These are phyloP conservation scores for Drosophila seguyi DNA, from an alignment of 1,140 invertebrate species.

Conservation along the genomic window DNA sequence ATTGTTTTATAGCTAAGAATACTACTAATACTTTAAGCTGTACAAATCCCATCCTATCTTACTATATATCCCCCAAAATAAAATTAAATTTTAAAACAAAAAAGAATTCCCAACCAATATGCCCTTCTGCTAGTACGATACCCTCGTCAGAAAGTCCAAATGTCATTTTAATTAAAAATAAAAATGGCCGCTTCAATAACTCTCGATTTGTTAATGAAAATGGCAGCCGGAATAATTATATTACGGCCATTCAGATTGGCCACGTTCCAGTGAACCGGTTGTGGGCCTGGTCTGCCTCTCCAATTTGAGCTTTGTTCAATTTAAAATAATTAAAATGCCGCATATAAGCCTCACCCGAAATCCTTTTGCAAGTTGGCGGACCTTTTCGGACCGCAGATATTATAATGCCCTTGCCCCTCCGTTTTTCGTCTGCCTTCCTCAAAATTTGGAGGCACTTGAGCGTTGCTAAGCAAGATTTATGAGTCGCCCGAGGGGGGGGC, in stretches of 20 bases:
- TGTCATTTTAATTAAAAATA: conserved; percentile 51
- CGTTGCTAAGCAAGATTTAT: conserved; percentile 79
- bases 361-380: conserved; percentile 31
- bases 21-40: not conserved
- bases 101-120: not conserved
- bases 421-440: not conserved
- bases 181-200: conserved; percentile 32
- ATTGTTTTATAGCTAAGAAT: no score
- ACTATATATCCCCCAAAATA: not conserved
- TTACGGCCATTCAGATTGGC: conserved; percentile 36
- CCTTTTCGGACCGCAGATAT: conserved; percentile 64
- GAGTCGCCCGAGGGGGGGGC: conserved; percentile 49
- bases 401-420: conserved; percentile 42
- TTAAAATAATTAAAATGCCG: conserved; percentile 76
- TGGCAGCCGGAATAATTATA: conserved; percentile 31
- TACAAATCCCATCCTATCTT: not conserved
- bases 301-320: conserved; percentile 44
- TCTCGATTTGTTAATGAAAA: conserved; percentile 40
- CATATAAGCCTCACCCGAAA: conserved; percentile 55
- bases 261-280: conserved; percentile 33
- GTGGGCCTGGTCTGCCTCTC: not conserved
- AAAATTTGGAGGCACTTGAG: conserved; percentile 61
- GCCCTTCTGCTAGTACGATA: not conserved
- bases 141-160: conserved; percentile 17
- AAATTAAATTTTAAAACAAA: not conserved